Evolutionary conservation across 1,140 invertebrate species (phyloP).

Genomic region (Apis cerana): DNA sequence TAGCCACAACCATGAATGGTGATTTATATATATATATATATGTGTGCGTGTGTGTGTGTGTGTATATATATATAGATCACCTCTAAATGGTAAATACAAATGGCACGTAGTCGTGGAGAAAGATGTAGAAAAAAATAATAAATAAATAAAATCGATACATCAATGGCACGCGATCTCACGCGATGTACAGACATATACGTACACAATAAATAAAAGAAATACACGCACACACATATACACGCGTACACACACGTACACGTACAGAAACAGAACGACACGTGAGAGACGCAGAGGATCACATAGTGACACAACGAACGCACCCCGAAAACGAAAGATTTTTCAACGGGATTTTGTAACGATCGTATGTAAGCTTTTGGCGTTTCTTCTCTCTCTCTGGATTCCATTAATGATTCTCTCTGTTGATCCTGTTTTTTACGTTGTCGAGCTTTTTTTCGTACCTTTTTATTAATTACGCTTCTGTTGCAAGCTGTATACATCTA

Average conservation of each 20-base stretch:
- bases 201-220: background rate
- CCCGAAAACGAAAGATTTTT: constrained; percentile 35
- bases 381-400: constrained; percentile 45
- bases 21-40: background rate
- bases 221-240: background rate
- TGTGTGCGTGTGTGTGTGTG: no score
- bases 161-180: background rate
- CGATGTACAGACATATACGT: no score
- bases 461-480: constrained; percentile 58
- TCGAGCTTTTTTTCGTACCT: constrained; percentile 62
- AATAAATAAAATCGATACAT: background rate
- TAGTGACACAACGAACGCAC: constrained; percentile 45
- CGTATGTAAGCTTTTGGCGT: constrained; percentile 60
- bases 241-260: background rate
- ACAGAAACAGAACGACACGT: constrained; percentile 34
- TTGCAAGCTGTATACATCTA: constrained; percentile 64
- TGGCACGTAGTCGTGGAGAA: no score
- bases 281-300: constrained; percentile 36
- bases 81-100: background rate
- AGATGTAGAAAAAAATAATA: no score
- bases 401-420: constrained; percentile 46
- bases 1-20: background rate
- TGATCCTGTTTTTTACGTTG: constrained; percentile 44
- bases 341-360: constrained; percentile 51
- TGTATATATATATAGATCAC: no score